These are phyloP conservation scores for Takifugu rubripes DNA, from an alignment of 2,797 vertebrate species.

Conservation along the genomic window DNA sequence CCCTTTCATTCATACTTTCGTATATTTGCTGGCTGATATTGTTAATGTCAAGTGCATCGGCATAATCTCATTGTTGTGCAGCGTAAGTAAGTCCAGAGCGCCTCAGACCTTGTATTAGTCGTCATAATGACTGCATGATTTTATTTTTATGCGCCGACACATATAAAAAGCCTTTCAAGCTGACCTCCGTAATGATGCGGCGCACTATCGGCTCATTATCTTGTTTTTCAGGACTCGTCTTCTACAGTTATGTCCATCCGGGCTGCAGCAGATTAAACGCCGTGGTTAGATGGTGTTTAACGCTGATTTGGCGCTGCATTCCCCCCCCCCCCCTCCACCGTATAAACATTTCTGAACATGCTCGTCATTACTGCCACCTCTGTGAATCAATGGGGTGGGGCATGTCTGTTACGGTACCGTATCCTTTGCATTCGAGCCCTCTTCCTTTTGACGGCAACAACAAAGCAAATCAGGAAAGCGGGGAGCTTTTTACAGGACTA, in stretches of 20 bases:
- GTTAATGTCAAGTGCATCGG: constrained; percentile 70
- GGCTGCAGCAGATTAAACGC: constrained; percentile 27
- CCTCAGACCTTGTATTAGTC: constrained; percentile 59
- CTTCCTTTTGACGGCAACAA: constrained; percentile 57
- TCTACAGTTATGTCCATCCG: constrained; percentile 33
- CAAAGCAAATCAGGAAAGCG: constrained; percentile 53
- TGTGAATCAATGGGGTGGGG: constrained; percentile 53
- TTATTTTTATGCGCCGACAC: constrained; percentile 35
- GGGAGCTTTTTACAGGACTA: constrained; percentile 53
- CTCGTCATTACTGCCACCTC: constrained; percentile 24
- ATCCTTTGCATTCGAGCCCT: constrained; percentile 43
- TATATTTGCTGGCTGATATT: constrained; percentile 74
- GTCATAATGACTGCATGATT: constrained; percentile 55
- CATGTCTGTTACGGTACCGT: constrained; percentile 43
- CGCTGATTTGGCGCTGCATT: not conserved
- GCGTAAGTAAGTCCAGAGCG: constrained; percentile 48
- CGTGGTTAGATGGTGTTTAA: constrained; percentile 26
- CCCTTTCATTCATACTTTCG: constrained; percentile 73
- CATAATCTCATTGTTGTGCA: constrained; percentile 61
- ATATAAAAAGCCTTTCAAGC: constrained; percentile 39
- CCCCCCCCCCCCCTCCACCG: constrained; percentile 12
- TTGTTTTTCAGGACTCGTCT: constrained; percentile 24
- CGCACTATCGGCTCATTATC: constrained; percentile 42
- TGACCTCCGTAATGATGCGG: constrained; percentile 37
- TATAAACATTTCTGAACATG: constrained; percentile 45